A percentile compares a stretch with the other conserved stretches of the same genome.
Evolutionary conservation across 2,888 invertebrate species (phyloP).

Genomic region (Epinotia demarniana): DNA sequence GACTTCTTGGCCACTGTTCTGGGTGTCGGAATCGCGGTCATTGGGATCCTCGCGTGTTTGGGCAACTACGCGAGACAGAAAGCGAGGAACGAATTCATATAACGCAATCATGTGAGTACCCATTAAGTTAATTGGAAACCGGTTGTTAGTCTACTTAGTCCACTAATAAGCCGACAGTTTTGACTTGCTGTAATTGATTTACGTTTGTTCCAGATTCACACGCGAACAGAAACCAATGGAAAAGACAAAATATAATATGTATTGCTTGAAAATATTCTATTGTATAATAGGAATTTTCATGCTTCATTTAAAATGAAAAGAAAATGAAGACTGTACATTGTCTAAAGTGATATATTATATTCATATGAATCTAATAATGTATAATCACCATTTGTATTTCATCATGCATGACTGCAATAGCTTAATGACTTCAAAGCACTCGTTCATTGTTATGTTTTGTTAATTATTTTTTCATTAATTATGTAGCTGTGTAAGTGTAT

Average conservation of each 20-base stretch:
- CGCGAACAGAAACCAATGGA: slow-evolving; percentile 18
- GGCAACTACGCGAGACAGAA: slow-evolving; percentile 88
- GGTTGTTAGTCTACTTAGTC: slow-evolving; percentile 29
- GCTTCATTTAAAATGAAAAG: neutral
- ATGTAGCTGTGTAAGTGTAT: slow-evolving; percentile 21
- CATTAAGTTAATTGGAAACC: slow-evolving; percentile 38
- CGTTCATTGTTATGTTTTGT: slow-evolving; percentile 30
- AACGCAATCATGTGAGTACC: slow-evolving; percentile 59
- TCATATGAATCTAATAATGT: neutral
- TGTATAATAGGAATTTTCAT: neutral
- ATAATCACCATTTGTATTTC: neutral
- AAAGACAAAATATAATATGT: slow-evolving; percentile 20
- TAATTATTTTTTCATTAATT: slow-evolving; percentile 13
- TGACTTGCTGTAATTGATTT: slow-evolving; percentile 19
- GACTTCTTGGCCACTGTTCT: slow-evolving; percentile 87
- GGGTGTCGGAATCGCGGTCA: slow-evolving; percentile 84
- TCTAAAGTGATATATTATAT: slow-evolving; percentile 4
- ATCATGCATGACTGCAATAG: neutral
- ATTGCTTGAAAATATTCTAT: slow-evolving; percentile 5
- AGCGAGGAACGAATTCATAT: slow-evolving; percentile 81
- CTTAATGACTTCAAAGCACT: neutral
- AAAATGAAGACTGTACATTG: slow-evolving; percentile 20
- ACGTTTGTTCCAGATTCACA: slow-evolving; percentile 28
- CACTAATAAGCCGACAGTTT: slow-evolving; percentile 16
- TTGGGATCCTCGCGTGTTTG: slow-evolving; percentile 87